Evolutionary conservation across 2,113 vertebrate species (phyloP).

Genomic region (Epinephelus cyanopodus): DNA sequence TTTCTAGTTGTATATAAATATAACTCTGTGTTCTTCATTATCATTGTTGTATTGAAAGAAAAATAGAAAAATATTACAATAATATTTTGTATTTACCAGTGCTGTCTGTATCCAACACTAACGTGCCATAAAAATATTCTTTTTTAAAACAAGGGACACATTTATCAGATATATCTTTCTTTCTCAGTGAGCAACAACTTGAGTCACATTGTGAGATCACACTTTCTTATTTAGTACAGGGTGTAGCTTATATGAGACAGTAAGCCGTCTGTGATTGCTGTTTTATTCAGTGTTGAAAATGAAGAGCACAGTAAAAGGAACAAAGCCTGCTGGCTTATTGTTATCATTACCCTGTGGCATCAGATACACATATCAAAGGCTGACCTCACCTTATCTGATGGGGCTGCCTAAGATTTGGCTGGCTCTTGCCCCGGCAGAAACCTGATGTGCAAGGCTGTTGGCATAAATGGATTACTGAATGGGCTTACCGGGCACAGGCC

Average conservation of each 20-base stretch:
- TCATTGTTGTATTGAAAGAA: too few species aligned
- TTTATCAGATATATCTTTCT: neutral
- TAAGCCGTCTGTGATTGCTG: neutral
- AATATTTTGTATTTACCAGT: too few species aligned
- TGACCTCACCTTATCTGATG: neutral
- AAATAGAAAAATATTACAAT: too few species aligned
- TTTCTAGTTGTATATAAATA: too few species aligned
- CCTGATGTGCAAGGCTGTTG: neutral
- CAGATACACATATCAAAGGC: neutral
- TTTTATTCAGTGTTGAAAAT: neutral
- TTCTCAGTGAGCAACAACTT: neutral
- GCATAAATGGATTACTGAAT: too few species aligned
- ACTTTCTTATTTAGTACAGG: constrained; percentile 22
- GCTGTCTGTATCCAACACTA: too few species aligned
- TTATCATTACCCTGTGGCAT: neutral
- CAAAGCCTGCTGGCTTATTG: neutral
- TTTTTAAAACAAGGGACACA: neutral
- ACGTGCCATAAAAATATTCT: too few species aligned
- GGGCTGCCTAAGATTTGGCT: neutral
- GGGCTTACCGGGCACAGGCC: too few species aligned
- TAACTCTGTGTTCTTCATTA: too few species aligned
- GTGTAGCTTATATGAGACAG: neutral
- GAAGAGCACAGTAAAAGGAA: neutral
- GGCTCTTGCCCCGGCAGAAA: neutral
- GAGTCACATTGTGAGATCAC: constrained; percentile 33